phyloP scores from a whole-genome alignment of 2,888 invertebrate species.

The Netelia inedita region DNA sequence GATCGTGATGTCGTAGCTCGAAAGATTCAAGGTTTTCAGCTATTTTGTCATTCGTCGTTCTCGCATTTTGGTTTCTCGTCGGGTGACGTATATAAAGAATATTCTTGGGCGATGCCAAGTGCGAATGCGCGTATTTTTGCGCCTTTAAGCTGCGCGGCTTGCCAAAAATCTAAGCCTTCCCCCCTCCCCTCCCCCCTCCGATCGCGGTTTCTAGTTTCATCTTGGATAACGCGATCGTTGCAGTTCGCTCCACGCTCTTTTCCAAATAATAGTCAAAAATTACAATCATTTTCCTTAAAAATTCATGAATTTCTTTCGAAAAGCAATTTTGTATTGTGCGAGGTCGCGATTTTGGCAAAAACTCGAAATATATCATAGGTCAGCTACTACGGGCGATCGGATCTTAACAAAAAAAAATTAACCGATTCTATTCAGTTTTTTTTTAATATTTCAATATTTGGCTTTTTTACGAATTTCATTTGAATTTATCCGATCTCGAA shows the following conservation, averaged over 20 bases:
- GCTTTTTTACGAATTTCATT: background rate
- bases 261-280: background rate
- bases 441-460: background rate
- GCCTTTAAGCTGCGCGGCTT: conserved; percentile 49
- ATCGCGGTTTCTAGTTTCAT: conserved; percentile 29
- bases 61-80: conserved; percentile 49
- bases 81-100: conserved; percentile 48
- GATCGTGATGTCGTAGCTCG: background rate
- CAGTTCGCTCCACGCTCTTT: background rate
- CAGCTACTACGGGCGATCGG: no score
- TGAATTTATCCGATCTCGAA: background rate
- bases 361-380: no score
- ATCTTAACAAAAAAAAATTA: background rate
- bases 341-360: no score
- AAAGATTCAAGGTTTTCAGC: conserved; percentile 2
- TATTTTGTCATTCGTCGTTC: conserved; percentile 42
- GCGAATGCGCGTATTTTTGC: conserved; percentile 65
- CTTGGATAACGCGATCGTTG: conserved; percentile 31
- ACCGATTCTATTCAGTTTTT: background rate
- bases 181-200: no score
- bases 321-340: no score
- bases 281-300: background rate
- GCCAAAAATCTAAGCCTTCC: conserved; percentile 50
- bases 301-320: background rate
- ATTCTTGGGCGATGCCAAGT: conserved; percentile 64